Evolutionary conservation across 2,797 vertebrate genomes (phyloP), one percentile per base, ranked within the genome.

Genomic region (Arctocebus calabarensis): DNA sequence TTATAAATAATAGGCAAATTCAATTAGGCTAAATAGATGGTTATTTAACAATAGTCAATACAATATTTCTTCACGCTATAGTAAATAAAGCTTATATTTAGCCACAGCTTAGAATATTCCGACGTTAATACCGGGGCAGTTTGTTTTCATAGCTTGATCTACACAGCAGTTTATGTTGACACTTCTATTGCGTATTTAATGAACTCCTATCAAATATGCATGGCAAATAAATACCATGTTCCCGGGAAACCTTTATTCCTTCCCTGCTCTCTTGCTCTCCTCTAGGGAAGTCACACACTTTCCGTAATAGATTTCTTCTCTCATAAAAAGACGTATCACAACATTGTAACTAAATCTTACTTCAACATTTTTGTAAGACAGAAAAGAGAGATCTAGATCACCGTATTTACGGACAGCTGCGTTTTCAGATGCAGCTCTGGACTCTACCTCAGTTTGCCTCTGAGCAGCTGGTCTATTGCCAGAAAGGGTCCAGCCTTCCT

Each of bases 161-260:
- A 98, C 98, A 98, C 97, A 96, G 88, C 97, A 96, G 91, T 98
- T 98, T 98, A 97, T 99, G 98, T 98, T 98, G 98, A 98, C 98
- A 98, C 94, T 98, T 98, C 98, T 98, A 97, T 97, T 98, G 98
- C 95, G 95, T 98, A 96, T 97, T 98, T 98, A 98, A 98, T 98
- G 98, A 98, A 98, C 52, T 27, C 97, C 73, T 98, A 98, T 98
- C 98, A 98, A 98, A 98, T 98, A 99, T 98, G 98, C 98, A 98
- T 98, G 98, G 97, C 97, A 98, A 98, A 98, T 98, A 98, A 98
- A 98, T 98, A 98, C 93, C 95, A 85, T 97, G 96, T 97, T 98
- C 97, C 96, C 97, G 27, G 23, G 97, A 98, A 98, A 98, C 95
- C 88, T 96, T 97, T 97, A 89, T 97, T 75, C 37, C 57, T 97